Percentiles rank a stretch among this genome's conserved stretches.
Conservation (phyloP, 2,888 invertebrate genomes). For the Odontomyia ornata region DNA sequence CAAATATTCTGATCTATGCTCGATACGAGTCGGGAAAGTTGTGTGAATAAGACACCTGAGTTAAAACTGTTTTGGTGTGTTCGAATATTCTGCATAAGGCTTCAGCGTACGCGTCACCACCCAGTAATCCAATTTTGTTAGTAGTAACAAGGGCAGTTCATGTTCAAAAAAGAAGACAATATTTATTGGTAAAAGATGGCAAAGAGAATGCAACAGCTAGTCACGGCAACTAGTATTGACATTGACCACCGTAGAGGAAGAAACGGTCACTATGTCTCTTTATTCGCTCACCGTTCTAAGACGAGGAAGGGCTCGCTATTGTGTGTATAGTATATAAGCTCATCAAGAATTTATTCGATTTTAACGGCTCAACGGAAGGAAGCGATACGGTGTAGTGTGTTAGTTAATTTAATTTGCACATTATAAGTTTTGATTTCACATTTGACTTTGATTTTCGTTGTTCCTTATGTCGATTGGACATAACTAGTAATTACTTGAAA, state of each 20-base stretch:
- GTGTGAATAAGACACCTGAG: conserved; percentile 50
- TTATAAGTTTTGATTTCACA: background rate
- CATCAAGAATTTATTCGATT: conserved; percentile 37
- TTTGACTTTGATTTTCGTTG: conserved; percentile 1
- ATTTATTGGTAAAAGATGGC: conserved; percentile 33
- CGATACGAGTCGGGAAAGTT: conserved; percentile 51
- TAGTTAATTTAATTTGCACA: conserved; percentile 22
- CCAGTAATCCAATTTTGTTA: conserved; percentile 61
- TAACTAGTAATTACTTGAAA: too few species aligned
- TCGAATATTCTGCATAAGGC: conserved; percentile 51
- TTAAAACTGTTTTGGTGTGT: conserved; percentile 51
- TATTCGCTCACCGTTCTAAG: background rate
- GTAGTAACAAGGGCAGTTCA: conserved; percentile 47
- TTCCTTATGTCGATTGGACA: too few species aligned
- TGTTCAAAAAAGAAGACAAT: conserved; percentile 25
- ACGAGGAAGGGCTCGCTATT: background rate
- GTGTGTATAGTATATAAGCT: background rate
- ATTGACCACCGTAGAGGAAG: conserved; percentile 26
- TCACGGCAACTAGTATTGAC: conserved; percentile 27
- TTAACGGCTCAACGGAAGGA: background rate
- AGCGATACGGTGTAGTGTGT: background rate
- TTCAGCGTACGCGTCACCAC: conserved; percentile 52
- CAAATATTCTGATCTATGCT: conserved; percentile 45
- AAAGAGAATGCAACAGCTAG: conserved; percentile 39
- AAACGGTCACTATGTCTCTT: background rate